Percentiles rank a stretch among this genome's conserved stretches.
phyloP scores from a whole-genome alignment of 2,113 vertebrate species.

The Triplophysa rosa region DNA sequence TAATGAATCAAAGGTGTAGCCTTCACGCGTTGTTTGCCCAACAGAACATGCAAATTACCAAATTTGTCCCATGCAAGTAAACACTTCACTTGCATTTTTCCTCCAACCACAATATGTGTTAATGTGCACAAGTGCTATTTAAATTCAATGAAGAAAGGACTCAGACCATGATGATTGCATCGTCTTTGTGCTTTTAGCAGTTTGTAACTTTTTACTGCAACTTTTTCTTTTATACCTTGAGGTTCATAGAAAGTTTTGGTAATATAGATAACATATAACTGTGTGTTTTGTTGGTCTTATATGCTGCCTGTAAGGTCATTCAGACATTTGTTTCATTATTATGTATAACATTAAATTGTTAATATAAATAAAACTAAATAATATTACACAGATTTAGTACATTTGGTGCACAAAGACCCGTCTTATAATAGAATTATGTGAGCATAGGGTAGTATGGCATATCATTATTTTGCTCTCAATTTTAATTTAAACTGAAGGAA shows the following conservation, averaged over 20 bases:
- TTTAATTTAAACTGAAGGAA: neutral
- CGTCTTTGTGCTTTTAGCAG: neutral
- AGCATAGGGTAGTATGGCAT: no score
- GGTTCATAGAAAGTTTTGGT: neutral
- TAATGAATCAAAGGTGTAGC: conserved; percentile 77
- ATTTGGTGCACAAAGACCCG: no score
- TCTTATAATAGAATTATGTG: neutral
- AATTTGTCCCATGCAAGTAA: conserved; percentile 48
- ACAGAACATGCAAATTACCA: conserved; percentile 72
- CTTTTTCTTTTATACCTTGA: neutral
- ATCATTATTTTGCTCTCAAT: no score
- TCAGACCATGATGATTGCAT: conserved; percentile 18
- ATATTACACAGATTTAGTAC: neutral
- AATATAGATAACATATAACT: neutral
- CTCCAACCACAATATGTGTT: conserved; percentile 40
- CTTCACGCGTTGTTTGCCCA: conserved; percentile 71
- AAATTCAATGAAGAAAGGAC: neutral
- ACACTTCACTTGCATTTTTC: conserved; percentile 26
- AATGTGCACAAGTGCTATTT: neutral
- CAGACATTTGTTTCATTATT: neutral
- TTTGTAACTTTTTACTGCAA: neutral
- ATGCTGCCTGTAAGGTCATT: neutral
- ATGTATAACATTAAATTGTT: neutral
- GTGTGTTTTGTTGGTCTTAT: no score
- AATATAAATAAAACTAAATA: neutral